These are phyloP conservation scores for Anticlea derivata DNA, from an alignment of 2,888 invertebrate species.

Conservation along the genomic window DNA sequence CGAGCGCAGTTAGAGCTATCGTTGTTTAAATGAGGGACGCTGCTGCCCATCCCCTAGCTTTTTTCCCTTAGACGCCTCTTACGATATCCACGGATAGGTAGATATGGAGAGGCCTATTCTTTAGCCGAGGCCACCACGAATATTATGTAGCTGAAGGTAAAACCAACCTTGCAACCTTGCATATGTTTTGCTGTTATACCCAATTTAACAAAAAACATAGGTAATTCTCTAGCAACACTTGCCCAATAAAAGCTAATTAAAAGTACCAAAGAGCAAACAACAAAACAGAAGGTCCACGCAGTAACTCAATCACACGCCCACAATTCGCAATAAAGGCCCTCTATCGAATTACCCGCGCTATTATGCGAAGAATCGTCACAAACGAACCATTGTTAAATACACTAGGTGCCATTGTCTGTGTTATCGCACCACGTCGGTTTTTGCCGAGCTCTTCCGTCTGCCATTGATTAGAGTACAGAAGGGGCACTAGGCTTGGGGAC, in stretches of 20 bases:
- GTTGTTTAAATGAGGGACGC: no score
- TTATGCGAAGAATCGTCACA: conserved; percentile 82
- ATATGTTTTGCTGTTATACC: no score
- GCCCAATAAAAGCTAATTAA: conserved; percentile 39
- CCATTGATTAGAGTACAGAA: conserved; percentile 57
- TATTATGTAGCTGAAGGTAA: no score
- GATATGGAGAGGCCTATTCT: no score
- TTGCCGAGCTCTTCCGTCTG: conserved; percentile 75
- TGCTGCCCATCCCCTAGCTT: no score
- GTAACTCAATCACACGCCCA: conserved; percentile 77
- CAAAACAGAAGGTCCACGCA: conserved; percentile 59
- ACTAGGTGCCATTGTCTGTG: conserved; percentile 79
- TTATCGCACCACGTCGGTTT: conserved; percentile 78
- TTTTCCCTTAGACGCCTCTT: no score
- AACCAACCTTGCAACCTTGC: no score
- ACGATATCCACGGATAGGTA: no score
- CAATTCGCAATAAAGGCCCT: conserved; percentile 75
- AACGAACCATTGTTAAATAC: conserved; percentile 81
- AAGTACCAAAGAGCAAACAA: conserved; percentile 47
- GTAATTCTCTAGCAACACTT: neutral
- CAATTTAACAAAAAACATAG: no score
- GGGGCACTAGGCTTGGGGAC: conserved; percentile 22
- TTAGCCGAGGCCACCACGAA: no score
- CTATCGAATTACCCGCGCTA: conserved; percentile 79
- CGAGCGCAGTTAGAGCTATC: no score